A percentile compares a stretch with the other conserved stretches of the same genome.
Evolutionary conservation across 2,797 vertebrate genomes (phyloP).

Genomic region (Nasua narica): DNA sequence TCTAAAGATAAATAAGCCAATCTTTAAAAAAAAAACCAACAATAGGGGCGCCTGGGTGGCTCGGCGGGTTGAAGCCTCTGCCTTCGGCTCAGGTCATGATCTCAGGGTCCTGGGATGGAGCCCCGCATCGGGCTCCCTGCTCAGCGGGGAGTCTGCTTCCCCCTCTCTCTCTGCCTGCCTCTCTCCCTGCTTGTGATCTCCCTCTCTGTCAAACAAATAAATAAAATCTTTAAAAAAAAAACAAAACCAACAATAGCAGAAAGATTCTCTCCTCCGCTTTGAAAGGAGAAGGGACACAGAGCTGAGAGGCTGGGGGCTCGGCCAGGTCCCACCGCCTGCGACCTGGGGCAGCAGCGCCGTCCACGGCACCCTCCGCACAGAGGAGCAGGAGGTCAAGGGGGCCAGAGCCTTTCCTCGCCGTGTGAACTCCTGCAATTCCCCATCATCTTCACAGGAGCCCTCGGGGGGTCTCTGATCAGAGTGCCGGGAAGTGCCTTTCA

Average conservation of each 20-base stretch:
- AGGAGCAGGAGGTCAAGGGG: accelerated
- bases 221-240: not conserved
- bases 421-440: not conserved
- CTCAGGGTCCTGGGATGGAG: no score
- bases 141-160: no score
- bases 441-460: not conserved
- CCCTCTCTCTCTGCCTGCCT: no score
- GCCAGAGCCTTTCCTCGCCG: not conserved
- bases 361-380: no score
- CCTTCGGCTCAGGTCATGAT: no score
- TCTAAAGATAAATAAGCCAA: not conserved
- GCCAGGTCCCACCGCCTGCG: accelerated
- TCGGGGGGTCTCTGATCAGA: not conserved
- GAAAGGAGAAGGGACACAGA: not conserved
- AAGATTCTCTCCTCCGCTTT: not conserved
- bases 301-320: not conserved
- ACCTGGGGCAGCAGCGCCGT: not conserved
- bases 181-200: no score
- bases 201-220: no score
- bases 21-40: not conserved
- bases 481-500: not conserved
- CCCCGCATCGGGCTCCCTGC: no score
- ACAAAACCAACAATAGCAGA: not conserved
- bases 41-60: no score
- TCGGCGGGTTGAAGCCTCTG: no score